Evolutionary conservation across 1,140 invertebrate species (phyloP), one percentile per base, ranked within the genome.

Genomic region (Heliconius eleuchia): DNA sequence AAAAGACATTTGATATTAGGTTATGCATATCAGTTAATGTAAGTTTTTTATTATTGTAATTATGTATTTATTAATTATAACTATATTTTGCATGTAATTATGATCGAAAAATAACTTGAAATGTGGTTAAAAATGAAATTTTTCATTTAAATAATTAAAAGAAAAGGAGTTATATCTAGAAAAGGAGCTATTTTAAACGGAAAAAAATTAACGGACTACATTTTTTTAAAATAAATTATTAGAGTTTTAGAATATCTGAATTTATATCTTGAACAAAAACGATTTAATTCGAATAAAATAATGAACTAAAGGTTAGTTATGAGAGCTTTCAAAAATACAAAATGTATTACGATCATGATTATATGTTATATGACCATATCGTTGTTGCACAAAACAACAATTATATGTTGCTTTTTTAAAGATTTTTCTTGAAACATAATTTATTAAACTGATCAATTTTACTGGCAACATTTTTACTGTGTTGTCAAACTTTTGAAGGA

Each of bases 1-100:
- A 76, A 76, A 76, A 76, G 74, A 76, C 74, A 76, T 76, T 76
- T 66, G 55, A 42, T 3, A 76, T 76, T 66, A 76, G 37, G 37
- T 42, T 76, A 74, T 57, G 37, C 74, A 70, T 76, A 76, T 76
- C 60, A 76, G 60, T 30, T 66, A 66, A 23, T 30, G 60, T 66
- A 66, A 66, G 60, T 60, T 60, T 23, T 60, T 60, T n/a, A 66
- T 66, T 16, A 13, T 66, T 27, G 13, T 66, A 66, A 27, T 23
- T 30, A 66, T 66, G 27, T 66, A 57, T 57, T 57, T 23, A 3
- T 66, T 66, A 66, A 66, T 66, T 66, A 2, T 30, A 30, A 30
- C n/a, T 23, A 23, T n/a, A 60, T 9, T 60, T 60, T 60, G n/a
- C n/a, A 60, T 60, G n/a, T 60, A 60, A 23, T 60, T 11, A 27